Percentiles rank a stretch among this genome's conserved stretches.
Evolutionary conservation across 2,888 invertebrate species (phyloP).

Genomic region (Melinaea marsaeus): DNA sequence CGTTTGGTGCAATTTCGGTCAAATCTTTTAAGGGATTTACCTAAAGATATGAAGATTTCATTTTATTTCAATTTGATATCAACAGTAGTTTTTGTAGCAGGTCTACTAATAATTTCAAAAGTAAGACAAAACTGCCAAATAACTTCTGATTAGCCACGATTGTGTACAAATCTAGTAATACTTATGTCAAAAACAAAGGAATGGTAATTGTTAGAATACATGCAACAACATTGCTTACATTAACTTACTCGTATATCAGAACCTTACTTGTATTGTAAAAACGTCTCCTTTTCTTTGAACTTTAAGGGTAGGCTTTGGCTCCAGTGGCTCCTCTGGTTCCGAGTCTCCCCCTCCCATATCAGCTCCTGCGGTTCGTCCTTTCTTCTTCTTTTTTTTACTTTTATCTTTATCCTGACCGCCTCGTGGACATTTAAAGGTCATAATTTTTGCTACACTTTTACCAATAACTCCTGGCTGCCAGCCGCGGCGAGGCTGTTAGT

Average conservation of each 20-base stretch:
- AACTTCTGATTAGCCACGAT: too few species aligned
- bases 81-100: too few species aligned
- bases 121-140: background rate
- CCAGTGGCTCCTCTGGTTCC: slow-evolving; percentile 67
- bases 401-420: slow-evolving; percentile 60
- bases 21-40: slow-evolving; percentile 82
- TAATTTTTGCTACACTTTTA: slow-evolving; percentile 66
- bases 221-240: background rate
- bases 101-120: background rate
- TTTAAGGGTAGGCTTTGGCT: slow-evolving; percentile 80
- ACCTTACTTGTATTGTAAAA: slow-evolving; percentile 78
- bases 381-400: slow-evolving; percentile 63
- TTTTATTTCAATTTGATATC: too few species aligned
- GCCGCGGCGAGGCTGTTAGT: slow-evolving; percentile 62
- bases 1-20: slow-evolving; percentile 73
- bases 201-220: background rate
- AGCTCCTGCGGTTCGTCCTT: slow-evolving; percentile 42
- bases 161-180: too few species aligned
- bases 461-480: slow-evolving; percentile 79
- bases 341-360: slow-evolving; percentile 61
- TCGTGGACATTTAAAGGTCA: slow-evolving; percentile 65
- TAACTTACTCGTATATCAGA: background rate
- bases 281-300: slow-evolving; percentile 82
- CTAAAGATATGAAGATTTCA: slow-evolving; percentile 28
- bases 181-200: too few species aligned